Percentiles rank a stretch among this genome's conserved stretches.
Conservation (phyloP, 2,113 vertebrate species). For the Dasyornis broadbenti region DNA sequence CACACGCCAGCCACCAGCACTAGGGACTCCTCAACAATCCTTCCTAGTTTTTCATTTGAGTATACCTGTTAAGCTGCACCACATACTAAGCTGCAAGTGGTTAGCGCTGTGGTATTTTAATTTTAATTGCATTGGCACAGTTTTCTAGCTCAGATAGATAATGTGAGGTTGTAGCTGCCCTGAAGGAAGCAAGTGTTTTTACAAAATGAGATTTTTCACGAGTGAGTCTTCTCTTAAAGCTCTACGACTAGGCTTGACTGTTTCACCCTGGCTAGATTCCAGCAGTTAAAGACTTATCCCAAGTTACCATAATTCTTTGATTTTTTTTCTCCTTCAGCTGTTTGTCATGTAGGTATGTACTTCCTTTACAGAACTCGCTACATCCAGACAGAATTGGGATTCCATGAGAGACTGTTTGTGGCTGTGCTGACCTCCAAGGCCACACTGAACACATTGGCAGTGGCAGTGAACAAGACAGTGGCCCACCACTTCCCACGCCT, state of each 20-base stretch:
- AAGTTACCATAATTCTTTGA: neutral
- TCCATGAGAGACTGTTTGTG: constrained; percentile 89
- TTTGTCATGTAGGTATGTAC: neutral
- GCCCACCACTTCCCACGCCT: constrained; percentile 89
- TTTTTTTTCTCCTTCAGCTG: neutral
- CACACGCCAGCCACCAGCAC: neutral
- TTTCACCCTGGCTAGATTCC: neutral
- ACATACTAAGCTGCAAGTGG: neutral
- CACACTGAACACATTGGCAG: constrained; percentile 85
- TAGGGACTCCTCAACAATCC: neutral
- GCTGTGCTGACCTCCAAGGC: constrained; percentile 88
- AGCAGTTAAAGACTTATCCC: neutral
- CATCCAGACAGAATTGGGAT: constrained; percentile 96
- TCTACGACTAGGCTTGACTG: neutral
- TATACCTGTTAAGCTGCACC: neutral
- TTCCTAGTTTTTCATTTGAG: neutral
- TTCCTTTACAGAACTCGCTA: constrained; percentile 85
- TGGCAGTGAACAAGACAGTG: constrained; percentile 93
- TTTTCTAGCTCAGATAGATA: neutral
- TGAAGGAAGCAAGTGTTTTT: neutral
- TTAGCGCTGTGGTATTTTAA: neutral
- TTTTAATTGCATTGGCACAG: neutral
- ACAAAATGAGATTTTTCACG: neutral
- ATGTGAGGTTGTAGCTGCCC: neutral
- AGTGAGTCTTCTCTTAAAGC: neutral